phyloP scores from a whole-genome alignment of 2,113 vertebrate species.

The Carettochelys insculpta region DNA sequence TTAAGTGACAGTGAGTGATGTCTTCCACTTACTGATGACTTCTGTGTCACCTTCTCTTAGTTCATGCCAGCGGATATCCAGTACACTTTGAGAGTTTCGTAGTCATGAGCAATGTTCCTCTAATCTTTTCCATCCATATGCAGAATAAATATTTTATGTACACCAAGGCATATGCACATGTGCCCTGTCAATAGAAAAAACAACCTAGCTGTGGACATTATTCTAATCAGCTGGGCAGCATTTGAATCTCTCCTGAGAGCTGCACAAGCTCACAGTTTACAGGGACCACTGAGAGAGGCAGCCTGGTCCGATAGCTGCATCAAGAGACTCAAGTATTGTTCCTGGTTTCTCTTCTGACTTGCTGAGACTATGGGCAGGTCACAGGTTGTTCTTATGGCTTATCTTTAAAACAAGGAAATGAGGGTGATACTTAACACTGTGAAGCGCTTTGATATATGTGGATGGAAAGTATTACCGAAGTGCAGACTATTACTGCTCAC shows the following conservation, averaged over 20 bases:
- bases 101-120: too few relatives aligned
- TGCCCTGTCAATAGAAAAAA: too few relatives aligned
- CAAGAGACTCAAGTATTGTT: neutral
- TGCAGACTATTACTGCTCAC: neutral
- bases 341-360: neutral
- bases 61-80: neutral
- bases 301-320: neutral
- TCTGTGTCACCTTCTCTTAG: neutral
- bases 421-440: neutral
- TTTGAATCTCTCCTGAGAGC: too few relatives aligned
- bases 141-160: too few relatives aligned
- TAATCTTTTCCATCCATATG: too few relatives aligned
- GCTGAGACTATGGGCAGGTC: neutral
- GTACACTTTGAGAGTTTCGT: neutral
- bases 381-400: constrained; percentile 20
- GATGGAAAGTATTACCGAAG: neutral
- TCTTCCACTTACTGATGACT: neutral
- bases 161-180: too few relatives aligned
- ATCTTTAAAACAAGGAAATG: constrained; percentile 1
- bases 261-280: too few relatives aligned
- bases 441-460: neutral
- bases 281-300: too few relatives aligned
- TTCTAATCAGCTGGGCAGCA: too few relatives aligned
- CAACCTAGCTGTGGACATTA: too few relatives aligned
- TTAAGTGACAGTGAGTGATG: neutral